Percentiles rank a stretch among this genome's conserved stretches.
Evolutionary conservation across 2,113 vertebrate genomes (phyloP).

Genomic region (Hyaena hyaena): DNA sequence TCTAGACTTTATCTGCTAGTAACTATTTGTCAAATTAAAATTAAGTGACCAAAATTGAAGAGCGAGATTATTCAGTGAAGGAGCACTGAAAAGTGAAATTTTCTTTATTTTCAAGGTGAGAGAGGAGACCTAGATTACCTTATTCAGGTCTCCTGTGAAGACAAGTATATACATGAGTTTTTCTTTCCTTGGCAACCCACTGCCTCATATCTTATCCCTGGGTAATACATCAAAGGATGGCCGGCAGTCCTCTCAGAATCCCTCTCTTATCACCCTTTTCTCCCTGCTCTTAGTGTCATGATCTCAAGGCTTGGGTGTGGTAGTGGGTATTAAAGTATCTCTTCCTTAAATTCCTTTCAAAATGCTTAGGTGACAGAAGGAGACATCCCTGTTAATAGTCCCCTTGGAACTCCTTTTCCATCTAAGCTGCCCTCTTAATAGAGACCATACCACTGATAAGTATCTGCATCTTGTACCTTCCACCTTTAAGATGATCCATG

Average conservation of each 20-base stretch:
- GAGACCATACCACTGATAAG: background rate
- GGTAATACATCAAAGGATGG: slow-evolving; percentile 3
- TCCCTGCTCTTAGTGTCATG: background rate
- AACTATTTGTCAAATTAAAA: slow-evolving; percentile 37
- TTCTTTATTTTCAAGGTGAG: background rate
- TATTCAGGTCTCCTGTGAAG: background rate
- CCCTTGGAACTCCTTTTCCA: background rate
- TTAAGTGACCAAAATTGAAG: background rate
- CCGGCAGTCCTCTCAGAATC: background rate
- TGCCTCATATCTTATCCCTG: background rate
- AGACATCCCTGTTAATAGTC: background rate
- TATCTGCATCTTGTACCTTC: background rate
- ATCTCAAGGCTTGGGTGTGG: background rate
- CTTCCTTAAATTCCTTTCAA: slow-evolving; percentile 47
- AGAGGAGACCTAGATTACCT: background rate
- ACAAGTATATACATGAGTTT: background rate
- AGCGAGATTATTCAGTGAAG: background rate
- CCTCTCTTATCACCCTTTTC: background rate
- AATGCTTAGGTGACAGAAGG: slow-evolving; percentile 42
- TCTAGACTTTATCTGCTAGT: background rate
- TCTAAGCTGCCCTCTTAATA: slow-evolving; percentile 11
- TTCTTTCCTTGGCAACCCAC: background rate
- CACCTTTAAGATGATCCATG: background rate
- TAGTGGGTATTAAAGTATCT: background rate
- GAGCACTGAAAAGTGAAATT: background rate